Evolutionary conservation across 2,113 vertebrate species (phyloP).

Genomic region (Planiliza haematocheilus): DNA sequence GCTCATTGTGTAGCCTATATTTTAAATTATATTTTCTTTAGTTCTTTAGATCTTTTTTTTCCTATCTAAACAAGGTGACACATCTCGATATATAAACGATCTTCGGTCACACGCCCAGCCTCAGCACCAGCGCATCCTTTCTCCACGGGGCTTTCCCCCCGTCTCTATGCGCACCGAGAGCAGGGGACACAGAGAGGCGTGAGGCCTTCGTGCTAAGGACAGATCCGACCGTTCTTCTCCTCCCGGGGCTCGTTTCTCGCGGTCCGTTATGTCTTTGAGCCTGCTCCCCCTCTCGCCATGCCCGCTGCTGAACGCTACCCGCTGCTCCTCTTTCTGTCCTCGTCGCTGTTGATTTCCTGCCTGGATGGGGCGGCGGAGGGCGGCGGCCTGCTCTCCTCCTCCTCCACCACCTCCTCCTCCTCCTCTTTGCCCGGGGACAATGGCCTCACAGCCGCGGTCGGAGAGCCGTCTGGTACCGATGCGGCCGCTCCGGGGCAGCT

Average conservation of each 20-base stretch:
- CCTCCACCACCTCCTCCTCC: constrained; percentile 13
- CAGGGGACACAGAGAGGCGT: constrained; percentile 7
- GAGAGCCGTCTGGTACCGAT: constrained; percentile 11
- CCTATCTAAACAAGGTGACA: background rate
- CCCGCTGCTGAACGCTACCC: constrained; percentile 54
- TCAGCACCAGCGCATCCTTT: constrained; percentile 73
- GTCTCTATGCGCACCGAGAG: background rate
- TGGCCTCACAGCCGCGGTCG: constrained; percentile 47
- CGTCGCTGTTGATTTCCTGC: constrained; percentile 64
- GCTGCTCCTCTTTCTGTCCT: constrained; percentile 59
- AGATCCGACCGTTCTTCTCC: constrained; percentile 2
- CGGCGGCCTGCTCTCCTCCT: constrained; percentile 60
- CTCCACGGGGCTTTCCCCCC: constrained; percentile 7
- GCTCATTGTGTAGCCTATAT: too few species aligned
- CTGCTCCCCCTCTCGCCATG: constrained; percentile 67
- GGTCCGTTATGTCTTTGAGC: constrained; percentile 74
- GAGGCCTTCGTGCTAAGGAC: constrained; percentile 37
- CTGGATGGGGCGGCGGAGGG: constrained; percentile 67
- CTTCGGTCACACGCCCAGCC: constrained; percentile 68
- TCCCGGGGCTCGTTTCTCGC: constrained; percentile 15
- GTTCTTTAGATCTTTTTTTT: background rate
- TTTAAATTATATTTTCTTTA: too few species aligned
- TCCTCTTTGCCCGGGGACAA: constrained; percentile 60
- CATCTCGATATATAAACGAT: rapidly evolving
- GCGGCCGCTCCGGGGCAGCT: constrained; percentile 12